Conservation (phyloP, 1,140 invertebrate species). For the Eueides isabella region DNA sequence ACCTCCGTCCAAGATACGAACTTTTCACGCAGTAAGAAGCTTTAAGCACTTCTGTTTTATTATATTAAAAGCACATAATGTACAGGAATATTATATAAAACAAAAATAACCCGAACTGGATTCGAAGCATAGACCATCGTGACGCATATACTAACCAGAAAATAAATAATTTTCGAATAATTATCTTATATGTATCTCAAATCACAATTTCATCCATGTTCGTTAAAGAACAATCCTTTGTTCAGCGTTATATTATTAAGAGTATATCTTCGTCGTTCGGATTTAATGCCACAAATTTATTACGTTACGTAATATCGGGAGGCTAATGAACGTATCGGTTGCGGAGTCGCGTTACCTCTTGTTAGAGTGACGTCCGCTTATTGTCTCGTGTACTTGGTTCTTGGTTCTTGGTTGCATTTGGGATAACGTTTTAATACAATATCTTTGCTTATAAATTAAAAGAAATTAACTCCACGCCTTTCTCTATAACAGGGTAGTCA, state of each 20-base stretch:
- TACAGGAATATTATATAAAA: neutral
- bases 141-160: neutral
- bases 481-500: too few species aligned
- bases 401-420: neutral
- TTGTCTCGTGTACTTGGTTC: slow-evolving; percentile 43
- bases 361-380: slow-evolving; percentile 56
- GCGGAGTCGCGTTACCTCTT: slow-evolving; percentile 64
- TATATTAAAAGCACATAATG: neutral
- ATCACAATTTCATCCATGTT: neutral
- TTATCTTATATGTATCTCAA: neutral
- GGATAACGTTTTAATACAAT: neutral
- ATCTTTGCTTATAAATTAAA: neutral
- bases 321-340: slow-evolving; percentile 73
- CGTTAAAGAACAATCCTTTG: neutral
- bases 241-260: neutral
- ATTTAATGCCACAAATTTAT: slow-evolving; percentile 43
- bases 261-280: neutral
- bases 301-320: slow-evolving; percentile 56
- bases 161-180: neutral
- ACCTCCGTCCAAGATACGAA: too few species aligned
- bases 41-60: neutral
- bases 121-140: too few species aligned
- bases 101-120: neutral
- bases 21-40: too few species aligned
- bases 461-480: neutral